These are phyloP conservation scores for Gephyroberyx darwinii DNA, from an alignment of 2,797 vertebrate species.

Conservation along the genomic window DNA sequence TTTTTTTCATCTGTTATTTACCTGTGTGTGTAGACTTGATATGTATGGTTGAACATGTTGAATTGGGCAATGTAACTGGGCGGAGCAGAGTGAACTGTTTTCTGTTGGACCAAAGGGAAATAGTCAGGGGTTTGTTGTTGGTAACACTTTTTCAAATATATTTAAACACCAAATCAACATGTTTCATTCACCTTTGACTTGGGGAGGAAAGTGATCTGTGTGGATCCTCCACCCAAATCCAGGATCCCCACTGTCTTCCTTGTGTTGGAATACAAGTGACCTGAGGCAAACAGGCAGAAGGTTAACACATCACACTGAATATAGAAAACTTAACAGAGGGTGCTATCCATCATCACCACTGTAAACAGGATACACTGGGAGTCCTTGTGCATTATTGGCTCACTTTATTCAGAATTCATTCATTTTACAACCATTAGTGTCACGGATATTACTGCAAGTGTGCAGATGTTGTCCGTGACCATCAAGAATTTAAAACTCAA, in stretches of 20 bases:
- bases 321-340: not conserved
- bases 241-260: constrained; percentile 91
- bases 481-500: constrained; percentile 14
- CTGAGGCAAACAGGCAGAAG: constrained; percentile 73
- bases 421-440: constrained; percentile 19
- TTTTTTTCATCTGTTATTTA: constrained; percentile 68
- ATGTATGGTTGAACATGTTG: constrained; percentile 94
- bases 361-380: constrained; percentile 6
- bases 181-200: constrained; percentile 86
- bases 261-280: constrained; percentile 90
- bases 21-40: constrained; percentile 97
- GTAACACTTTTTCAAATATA: not conserved
- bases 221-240: constrained; percentile 97
- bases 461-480: constrained; percentile 9
- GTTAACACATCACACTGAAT: constrained; percentile 14
- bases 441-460: constrained; percentile 7
- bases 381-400: constrained; percentile 11
- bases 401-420: constrained; percentile 24
- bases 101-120: constrained; percentile 81
- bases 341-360: not conserved
- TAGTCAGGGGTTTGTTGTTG: constrained; percentile 2
- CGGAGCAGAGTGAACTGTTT: constrained; percentile 90
- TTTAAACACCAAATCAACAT: not conserved
- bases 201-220: constrained; percentile 97
- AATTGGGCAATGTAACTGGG: constrained; percentile 88